Conservation (phyloP, 2,113 vertebrate genomes). For the Dipodomys stephensi region DNA sequence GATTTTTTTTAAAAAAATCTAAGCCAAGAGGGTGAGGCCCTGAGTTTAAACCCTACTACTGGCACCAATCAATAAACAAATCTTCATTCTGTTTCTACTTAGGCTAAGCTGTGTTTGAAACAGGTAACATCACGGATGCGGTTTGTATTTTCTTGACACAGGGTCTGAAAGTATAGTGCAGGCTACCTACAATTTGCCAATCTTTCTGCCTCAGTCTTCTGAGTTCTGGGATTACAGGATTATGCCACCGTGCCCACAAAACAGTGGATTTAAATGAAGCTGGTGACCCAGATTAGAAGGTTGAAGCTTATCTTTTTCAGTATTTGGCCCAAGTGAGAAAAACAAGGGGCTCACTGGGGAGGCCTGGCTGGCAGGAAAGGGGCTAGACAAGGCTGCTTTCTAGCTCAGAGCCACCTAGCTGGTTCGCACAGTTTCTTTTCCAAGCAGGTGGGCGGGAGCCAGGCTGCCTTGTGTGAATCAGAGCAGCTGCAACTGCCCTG, state of each 20-base stretch:
- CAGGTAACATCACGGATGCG: not conserved
- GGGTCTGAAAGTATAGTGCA: not conserved
- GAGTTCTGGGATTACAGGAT: not conserved
- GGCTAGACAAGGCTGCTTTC: not conserved
- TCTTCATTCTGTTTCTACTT: not conserved
- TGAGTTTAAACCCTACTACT: no score
- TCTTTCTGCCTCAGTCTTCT: no score
- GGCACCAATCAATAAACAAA: no score
- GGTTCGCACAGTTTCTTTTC: not conserved
- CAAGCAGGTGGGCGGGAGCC: not conserved
- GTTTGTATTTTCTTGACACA: not conserved
- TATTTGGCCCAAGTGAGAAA: not conserved
- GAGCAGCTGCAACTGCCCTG: not conserved
- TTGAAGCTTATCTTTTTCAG: not conserved
- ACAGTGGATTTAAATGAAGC: not conserved
- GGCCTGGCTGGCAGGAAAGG: not conserved
- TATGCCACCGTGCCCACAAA: not conserved
- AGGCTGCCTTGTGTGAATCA: conserved; percentile 21
- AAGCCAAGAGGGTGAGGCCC: no score
- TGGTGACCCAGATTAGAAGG: not conserved
- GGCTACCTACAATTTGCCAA: not conserved
- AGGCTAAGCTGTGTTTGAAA: not conserved
- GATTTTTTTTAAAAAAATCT: no score
- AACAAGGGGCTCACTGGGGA: not conserved
- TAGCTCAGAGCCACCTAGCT: not conserved